Evolutionary conservation across 2,113 vertebrate species (phyloP).

Genomic region (Gallinago media): DNA sequence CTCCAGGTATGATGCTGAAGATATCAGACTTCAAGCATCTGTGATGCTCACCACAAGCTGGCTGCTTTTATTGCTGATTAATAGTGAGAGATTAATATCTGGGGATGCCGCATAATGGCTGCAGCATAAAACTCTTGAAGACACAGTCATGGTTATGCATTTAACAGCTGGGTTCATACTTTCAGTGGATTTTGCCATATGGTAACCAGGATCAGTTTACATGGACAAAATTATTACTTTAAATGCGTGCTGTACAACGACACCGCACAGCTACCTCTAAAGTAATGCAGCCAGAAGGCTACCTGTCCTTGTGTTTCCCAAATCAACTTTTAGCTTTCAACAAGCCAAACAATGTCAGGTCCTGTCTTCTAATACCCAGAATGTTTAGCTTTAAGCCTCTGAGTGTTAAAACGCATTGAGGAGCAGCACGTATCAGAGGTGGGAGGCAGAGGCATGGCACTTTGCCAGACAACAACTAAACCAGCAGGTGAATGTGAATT

Average conservation of each 20-base stretch:
- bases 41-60: constrained; percentile 24
- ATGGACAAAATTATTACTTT: constrained; percentile 47
- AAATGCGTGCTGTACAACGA: not conserved
- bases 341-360: not conserved
- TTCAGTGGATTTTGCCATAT: constrained; percentile 65
- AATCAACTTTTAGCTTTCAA: not conserved
- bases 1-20: constrained; percentile 17
- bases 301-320: not conserved
- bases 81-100: constrained; percentile 62
- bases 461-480: not conserved
- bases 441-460: not conserved
- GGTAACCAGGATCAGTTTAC: constrained; percentile 71
- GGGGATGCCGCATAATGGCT: constrained; percentile 47
- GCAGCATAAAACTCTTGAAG: constrained; percentile 43
- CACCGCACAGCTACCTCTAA: not conserved
- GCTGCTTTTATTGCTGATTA: constrained; percentile 55
- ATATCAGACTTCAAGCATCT: constrained; percentile 54
- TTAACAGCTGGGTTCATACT: constrained; percentile 72
- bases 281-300: not conserved
- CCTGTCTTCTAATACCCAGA: not conserved
- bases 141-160: constrained; percentile 17
- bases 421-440: not conserved
- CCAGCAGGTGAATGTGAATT: constrained; percentile 11
- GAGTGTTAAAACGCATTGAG: not conserved
- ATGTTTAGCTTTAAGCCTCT: not conserved